Conservation (phyloP, 2,113 vertebrate genomes). For the Myrmophylax atrothorax region DNA sequence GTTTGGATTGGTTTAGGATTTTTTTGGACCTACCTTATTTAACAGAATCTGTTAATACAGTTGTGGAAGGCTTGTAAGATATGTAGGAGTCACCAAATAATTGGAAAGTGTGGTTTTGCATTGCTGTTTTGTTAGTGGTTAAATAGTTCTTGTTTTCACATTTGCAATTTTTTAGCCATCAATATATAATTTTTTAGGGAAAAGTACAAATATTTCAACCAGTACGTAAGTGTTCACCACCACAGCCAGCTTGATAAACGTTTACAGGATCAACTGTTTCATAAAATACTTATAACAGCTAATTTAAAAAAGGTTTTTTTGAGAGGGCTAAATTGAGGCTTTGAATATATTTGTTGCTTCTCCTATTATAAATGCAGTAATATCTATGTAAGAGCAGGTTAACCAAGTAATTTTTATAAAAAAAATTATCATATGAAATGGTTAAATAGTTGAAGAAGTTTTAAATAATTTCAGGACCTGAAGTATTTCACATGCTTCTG, state of each 20-base stretch:
- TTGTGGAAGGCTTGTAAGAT: not conserved
- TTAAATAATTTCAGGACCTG: slow-evolving; percentile 24
- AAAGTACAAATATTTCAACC: not conserved
- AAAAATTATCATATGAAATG: not conserved
- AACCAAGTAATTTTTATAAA: not conserved
- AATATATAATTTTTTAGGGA: not conserved
- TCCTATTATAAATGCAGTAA: not conserved
- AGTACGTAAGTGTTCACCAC: not conserved
- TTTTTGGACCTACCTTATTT: not conserved
- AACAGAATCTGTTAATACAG: not conserved
- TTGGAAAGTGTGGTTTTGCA: not conserved
- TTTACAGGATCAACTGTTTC: not conserved
- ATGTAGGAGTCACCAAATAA: not conserved
- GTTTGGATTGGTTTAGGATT: not conserved
- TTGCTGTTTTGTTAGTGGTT: not conserved
- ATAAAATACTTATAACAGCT: not conserved
- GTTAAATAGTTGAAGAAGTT: slow-evolving; percentile 3
- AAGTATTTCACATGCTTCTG: slow-evolving; percentile 29
- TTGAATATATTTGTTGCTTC: not conserved
- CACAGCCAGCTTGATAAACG: not conserved
- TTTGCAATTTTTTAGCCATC: not conserved
- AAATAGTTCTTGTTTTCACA: not conserved
- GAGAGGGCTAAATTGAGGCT: not conserved
- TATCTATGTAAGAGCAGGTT: not conserved
- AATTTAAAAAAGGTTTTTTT: not conserved